Base-by-base conservation (phyloP, 2,113 vertebrate genomes). In the Orientallactaga bullata region DNA sequence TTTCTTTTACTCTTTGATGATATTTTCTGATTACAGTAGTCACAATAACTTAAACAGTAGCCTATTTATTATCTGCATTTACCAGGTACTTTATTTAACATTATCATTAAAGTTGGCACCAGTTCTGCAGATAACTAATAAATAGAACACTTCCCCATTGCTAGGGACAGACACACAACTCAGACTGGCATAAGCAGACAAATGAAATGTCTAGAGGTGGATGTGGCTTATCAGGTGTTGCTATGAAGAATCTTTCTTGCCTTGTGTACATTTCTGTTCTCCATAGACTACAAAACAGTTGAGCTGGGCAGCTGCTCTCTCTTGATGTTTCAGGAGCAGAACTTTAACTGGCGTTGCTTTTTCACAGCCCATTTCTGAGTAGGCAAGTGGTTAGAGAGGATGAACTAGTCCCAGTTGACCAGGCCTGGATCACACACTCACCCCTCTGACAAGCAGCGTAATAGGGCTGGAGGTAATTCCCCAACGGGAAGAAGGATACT, bases 11-110 rank as follows among this genome's bases (percentile, higher is more conserved):
- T 76, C 10, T 88, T 92, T 30, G 39, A 32, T 30, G 39, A 32
- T 89, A 61, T 77, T 94, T 94, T 95, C 47, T 87, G 68, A 81
- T 80, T 84, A 77, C 2, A 69, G n/a, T 35, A 92, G 30, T 95
- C 90, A 82, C 8, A 47, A 47, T 51, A 95, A 35, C 60, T 94
- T 91, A 72, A 89, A 12, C 72, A 93, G 1, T 94, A 69, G 86
- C 26, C 20, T 77, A 81, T 77, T 87, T 32, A 92, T n/a, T 82
- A 80, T 81, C 68, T 94, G 61, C 21, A 51, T 32, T 91, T 86
- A 63, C 37, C 42, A 94, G 61, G 16, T 23, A 32, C 16, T 47
- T 81, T 72, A 73, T 37, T 89, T 88, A 88, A 26, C 1, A 5
- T 85, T 91, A 30, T 79, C 47, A 84, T 90, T 94, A 90, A 74